phyloP scores from a whole-genome alignment of 2,113 vertebrate species.

The Protobothrops mucrosquamatus region DNA sequence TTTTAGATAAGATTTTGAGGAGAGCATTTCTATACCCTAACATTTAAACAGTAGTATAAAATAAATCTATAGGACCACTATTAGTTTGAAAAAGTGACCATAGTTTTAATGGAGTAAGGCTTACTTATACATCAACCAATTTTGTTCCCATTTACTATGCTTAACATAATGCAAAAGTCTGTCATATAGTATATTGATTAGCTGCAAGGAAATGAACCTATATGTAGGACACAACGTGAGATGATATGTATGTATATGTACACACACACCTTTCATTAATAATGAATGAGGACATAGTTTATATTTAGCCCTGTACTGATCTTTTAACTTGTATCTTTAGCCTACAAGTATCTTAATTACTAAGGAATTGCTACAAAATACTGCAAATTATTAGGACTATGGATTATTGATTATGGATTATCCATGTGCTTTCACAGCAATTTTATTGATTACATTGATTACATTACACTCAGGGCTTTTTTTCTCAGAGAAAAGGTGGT shows the following conservation, averaged over 20 bases:
- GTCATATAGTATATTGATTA: neutral
- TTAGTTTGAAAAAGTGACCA: constrained; percentile 10
- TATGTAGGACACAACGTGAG: neutral
- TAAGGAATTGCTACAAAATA: constrained; percentile 2
- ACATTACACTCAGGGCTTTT: too few relatives aligned
- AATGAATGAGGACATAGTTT: neutral
- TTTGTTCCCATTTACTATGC: neutral
- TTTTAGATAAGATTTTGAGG: constrained; percentile 39
- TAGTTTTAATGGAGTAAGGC: constrained; percentile 1
- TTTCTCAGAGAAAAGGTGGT: too few relatives aligned
- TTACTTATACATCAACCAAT: constrained; percentile 8
- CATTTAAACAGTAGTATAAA: constrained; percentile 29
- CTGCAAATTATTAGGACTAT: neutral
- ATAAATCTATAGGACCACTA: constrained; percentile 8
- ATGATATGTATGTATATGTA: neutral
- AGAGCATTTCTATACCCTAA: constrained; percentile 11
- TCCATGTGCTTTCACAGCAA: neutral
- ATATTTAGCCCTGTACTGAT: neutral
- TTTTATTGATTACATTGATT: neutral
- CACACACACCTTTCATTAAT: neutral
- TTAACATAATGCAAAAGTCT: neutral
- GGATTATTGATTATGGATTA: neutral
- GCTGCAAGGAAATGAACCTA: neutral
- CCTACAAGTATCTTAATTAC: neutral
- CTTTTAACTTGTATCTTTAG: neutral